Evolutionary conservation across 2,797 vertebrate genomes (phyloP).

Genomic region (Amniataba percoides): DNA sequence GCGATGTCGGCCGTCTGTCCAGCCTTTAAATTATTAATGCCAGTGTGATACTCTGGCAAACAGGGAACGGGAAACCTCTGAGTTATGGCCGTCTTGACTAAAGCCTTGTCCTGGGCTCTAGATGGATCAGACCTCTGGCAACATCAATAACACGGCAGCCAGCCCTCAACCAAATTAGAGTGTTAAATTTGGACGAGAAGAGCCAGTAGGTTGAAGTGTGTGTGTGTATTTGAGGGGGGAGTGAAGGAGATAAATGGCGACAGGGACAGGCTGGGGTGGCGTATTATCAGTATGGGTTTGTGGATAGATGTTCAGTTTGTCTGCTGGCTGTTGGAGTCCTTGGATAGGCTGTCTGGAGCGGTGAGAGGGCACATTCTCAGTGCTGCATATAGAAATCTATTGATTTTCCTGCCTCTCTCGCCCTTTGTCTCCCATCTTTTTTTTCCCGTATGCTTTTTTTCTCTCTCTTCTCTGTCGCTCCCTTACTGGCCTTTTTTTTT

Average conservation of each 20-base stretch:
- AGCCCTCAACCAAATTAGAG: constrained; percentile 71
- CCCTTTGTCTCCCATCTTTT: constrained; percentile 32
- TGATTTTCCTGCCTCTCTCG: constrained; percentile 74
- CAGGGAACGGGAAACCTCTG: constrained; percentile 58
- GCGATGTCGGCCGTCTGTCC: constrained; percentile 52
- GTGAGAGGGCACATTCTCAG: constrained; percentile 61
- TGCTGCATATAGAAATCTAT: constrained; percentile 72
- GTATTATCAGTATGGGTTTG: constrained; percentile 63
- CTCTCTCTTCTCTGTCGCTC: constrained; percentile 38
- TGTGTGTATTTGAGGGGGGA: constrained; percentile 27
- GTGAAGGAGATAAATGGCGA: constrained; percentile 57
- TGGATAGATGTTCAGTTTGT: constrained; percentile 71
- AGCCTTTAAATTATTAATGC: constrained; percentile 69
- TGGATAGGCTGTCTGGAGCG: constrained; percentile 64
- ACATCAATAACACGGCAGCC: constrained; percentile 74
- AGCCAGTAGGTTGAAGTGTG: constrained; percentile 35
- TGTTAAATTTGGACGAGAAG: constrained; percentile 64
- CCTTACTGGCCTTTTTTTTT: constrained; percentile 8
- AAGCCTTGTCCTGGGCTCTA: constrained; percentile 68
- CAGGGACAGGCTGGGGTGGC: constrained; percentile 52
- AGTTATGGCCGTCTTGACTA: constrained; percentile 74
- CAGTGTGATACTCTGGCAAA: constrained; percentile 58
- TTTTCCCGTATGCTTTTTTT: constrained; percentile 29
- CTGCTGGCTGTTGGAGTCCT: constrained; percentile 65
- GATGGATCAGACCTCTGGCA: constrained; percentile 75